phyloP scores from a whole-genome alignment of 2,797 vertebrate species.

The Falco cherrug region DNA sequence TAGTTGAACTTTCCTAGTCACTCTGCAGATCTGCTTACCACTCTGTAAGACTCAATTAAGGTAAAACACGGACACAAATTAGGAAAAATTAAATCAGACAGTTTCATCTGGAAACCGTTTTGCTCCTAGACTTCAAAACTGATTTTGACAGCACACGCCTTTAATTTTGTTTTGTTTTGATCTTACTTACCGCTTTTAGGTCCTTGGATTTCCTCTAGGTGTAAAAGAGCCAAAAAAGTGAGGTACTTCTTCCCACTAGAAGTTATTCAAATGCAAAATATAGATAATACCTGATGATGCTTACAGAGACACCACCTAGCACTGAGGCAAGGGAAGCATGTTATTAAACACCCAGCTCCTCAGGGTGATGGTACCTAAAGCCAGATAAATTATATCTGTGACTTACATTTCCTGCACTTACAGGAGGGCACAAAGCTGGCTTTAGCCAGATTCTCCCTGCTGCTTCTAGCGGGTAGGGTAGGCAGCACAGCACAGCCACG shows the following conservation, averaged over 20 bases:
- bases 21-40: background rate
- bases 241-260: background rate
- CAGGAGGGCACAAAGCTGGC: fast-evolving
- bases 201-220: background rate
- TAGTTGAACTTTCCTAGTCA: background rate
- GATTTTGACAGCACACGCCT: background rate
- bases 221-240: background rate
- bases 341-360: background rate
- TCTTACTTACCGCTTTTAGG: background rate
- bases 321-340: background rate
- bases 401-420: background rate
- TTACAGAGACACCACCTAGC: background rate
- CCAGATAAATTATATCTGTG: background rate
- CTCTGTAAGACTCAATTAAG: background rate
- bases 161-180: background rate
- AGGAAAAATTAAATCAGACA: background rate
- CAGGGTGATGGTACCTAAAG: background rate
- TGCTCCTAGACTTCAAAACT: background rate
- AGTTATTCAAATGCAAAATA: background rate
- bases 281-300: background rate
- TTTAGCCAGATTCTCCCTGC: background rate
- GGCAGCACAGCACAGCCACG: fast-evolving
- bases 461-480: background rate
- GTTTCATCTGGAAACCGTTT: background rate
- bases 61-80: background rate